Conservation (phyloP, 2,888 invertebrate species). For the Scaptomyza flava region DNA sequence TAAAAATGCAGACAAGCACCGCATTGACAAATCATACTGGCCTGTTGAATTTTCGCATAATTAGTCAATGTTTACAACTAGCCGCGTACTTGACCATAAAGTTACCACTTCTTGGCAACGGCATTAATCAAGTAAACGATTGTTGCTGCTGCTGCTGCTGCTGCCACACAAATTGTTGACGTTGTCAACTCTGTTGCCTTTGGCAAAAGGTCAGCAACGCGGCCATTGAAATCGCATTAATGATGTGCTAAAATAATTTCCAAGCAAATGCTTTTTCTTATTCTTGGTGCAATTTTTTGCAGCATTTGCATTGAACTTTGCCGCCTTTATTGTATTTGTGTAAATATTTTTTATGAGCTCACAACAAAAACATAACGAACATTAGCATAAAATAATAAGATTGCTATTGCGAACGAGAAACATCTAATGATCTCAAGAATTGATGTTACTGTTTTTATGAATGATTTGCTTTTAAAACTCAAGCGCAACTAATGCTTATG, state of each 20-base stretch:
- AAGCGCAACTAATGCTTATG: no score
- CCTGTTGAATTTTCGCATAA: conserved; percentile 46
- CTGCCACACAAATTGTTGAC: conserved; percentile 18
- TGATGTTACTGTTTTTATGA: no score
- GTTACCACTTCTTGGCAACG: conserved; percentile 60
- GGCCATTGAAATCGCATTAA: conserved; percentile 62
- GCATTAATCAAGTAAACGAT: conserved; percentile 65
- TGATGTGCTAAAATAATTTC: conserved; percentile 67
- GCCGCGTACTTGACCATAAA: conserved; percentile 56
- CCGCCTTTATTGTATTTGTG: conserved; percentile 50
- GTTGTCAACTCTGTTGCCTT: conserved; percentile 39
- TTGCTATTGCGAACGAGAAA: no score
- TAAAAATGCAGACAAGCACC: background rate
- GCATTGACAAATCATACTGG: conserved; percentile 13
- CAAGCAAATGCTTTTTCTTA: conserved; percentile 38
- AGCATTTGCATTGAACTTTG: conserved; percentile 71
- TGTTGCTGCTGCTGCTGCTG: conserved; percentile 30
- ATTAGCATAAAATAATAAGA: no score
- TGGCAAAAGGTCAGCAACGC: conserved; percentile 66
- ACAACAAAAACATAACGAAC: no score
- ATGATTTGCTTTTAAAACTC: no score
- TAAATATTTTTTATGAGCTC: no score
- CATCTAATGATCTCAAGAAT: no score
- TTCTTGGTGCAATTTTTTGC: conserved; percentile 14
- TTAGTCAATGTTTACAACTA: conserved; percentile 52